Conservation (phyloP, 1,140 invertebrate genomes). For the Lordiphosa collinella region DNA sequence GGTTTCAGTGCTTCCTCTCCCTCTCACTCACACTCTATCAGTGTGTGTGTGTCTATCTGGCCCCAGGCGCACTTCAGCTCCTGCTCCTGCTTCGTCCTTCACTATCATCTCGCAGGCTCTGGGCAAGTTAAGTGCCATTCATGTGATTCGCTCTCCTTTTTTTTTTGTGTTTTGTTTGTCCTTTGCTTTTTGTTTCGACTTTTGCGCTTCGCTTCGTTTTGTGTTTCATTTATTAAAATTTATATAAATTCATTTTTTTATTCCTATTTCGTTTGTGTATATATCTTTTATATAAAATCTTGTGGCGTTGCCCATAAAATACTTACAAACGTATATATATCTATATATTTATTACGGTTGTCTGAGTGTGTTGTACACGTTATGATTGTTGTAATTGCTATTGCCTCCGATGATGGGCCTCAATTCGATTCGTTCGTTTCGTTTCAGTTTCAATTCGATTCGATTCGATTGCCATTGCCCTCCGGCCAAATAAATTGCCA, state of each 20-base stretch:
- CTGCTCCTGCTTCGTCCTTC: conserved; percentile 17
- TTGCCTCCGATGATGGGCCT: conserved; percentile 12
- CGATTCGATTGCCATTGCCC: conserved; percentile 33
- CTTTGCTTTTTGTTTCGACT: conserved; percentile 45
- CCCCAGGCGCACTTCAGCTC: conserved; percentile 37
- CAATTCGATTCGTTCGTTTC: conserved; percentile 17
- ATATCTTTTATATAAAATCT: conserved; percentile 13
- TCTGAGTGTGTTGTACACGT: conserved; percentile 15
- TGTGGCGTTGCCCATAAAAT: conserved; percentile 34
- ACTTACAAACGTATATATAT: conserved; percentile 13
- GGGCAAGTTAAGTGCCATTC: conserved; percentile 70
- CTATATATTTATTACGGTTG: conserved; percentile 14
- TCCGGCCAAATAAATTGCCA: conserved; percentile 38
- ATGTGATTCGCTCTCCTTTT: conserved; percentile 44
- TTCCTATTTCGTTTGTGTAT: conserved; percentile 3
- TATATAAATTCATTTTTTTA: conserved; percentile 16
- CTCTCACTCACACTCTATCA: conserved; percentile 18
- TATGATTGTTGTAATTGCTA: conserved; percentile 51
- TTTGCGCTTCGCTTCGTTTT: conserved; percentile 18
- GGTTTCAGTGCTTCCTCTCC: conserved; percentile 16
- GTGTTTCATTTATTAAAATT: conserved; percentile 53
- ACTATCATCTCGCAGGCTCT: conserved; percentile 27
- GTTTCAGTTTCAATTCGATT: conserved; percentile 34
- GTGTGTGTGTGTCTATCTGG: conserved; percentile 30
- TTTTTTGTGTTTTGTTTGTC: conserved; percentile 34